These are phyloP conservation scores for Osmerus eperlanus DNA, from an alignment of 2,113 vertebrate genomes.

Conservation along the genomic window DNA sequence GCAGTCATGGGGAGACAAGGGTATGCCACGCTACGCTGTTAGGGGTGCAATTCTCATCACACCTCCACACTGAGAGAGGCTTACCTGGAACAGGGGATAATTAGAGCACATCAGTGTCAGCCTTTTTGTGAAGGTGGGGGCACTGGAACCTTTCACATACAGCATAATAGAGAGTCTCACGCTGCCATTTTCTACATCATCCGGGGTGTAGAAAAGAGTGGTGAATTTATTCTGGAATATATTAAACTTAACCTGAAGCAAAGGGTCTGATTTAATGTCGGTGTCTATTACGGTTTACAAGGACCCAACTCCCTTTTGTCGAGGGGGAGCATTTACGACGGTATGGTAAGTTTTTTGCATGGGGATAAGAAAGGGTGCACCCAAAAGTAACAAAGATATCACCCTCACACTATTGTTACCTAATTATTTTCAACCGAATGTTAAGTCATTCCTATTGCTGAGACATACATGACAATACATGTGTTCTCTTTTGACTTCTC, in stretches of 20 bases:
- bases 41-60: conserved; percentile 40
- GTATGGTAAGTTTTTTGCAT: too few species aligned
- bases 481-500: too few species aligned
- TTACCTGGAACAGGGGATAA: conserved; percentile 43
- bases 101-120: conserved; percentile 56
- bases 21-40: background rate
- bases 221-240: conserved; percentile 35
- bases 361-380: too few species aligned
- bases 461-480: too few species aligned
- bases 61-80: conserved; percentile 46
- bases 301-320: background rate
- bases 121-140: conserved; percentile 17
- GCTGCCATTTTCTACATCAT: conserved; percentile 25
- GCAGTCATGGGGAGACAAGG: conserved; percentile 5
- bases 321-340: too few species aligned
- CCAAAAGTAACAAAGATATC: too few species aligned
- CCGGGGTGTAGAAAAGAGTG: conserved; percentile 12
- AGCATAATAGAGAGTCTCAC: conserved; percentile 26
- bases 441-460: too few species aligned
- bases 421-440: too few species aligned
- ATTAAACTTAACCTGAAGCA: conserved; percentile 12
- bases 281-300: background rate
- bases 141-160: conserved; percentile 17
- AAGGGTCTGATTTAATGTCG: background rate
- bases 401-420: too few species aligned